Base-by-base conservation (phyloP, 2,888 invertebrate species). In the Lacanobia oleracea region DNA sequence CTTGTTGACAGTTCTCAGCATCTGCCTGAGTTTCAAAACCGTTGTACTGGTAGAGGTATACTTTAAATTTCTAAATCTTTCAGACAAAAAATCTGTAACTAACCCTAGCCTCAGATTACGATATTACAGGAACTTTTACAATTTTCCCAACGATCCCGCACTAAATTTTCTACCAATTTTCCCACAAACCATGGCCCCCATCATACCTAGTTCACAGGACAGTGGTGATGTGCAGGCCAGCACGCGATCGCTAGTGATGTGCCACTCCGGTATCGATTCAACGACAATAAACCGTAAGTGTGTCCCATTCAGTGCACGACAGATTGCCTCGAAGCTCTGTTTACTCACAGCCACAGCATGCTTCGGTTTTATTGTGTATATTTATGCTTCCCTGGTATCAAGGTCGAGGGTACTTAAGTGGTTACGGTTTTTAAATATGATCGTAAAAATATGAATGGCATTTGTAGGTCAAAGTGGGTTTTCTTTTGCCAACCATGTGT, bases 211-310 rank as follows among this genome's bases (percentile, higher is more conserved):
- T 92, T 91, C 91, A 92, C 79, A 93, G 91, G 93, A 92, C 90
- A 94, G 92, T 86, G 91, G 94, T 93, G 93, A 89, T 88, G 89
- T 79, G 71, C 75, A 66, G 76, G 75, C 87, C 27, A 53, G 56
- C 94, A 95, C 95, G 95, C 95, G 94, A 95, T 91, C 86, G 86
- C 90, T 95, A 95, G 95, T 93, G 95, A 91, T 95, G 95, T 91
- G 83, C 91, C 84, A 67, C 75, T 65, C 63, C 21, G 60, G 61
- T 92, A 94, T 94, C 94, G 94, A 94, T 93, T 92, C 82, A 93
- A 93, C 92, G 91, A 76, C 80, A 77, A 67, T 53, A 76, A 57
- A 45, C 82, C 77, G 86, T 80, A 82, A 81, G 50, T n/a, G 53
- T 65, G 62, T 74, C 63, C 43, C 85, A 87, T 88, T 88, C 85